These are phyloP conservation scores for Patiria miniata DNA, from an alignment of 35 echinoderm and acorn worm genomes.

Conservation along the genomic window DNA sequence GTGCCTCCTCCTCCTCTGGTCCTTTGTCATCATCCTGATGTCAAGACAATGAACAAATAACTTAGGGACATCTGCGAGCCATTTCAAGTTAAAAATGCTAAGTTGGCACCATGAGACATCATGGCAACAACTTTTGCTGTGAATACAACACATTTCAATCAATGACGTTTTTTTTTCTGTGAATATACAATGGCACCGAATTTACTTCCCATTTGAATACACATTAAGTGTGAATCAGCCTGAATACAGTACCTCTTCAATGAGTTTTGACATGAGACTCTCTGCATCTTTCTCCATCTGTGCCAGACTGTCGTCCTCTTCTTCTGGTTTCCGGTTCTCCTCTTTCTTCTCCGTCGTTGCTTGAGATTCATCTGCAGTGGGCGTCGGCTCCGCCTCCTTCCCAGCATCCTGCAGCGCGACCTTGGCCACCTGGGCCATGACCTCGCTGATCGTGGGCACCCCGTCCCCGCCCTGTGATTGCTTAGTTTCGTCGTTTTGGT, in stretches of 20 bases:
- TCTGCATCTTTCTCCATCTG: constrained; percentile 93
- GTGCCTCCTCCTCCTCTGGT: constrained; percentile 35
- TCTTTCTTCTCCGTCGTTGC: not conserved
- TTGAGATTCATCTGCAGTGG: not conserved
- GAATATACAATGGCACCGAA: too few species aligned
- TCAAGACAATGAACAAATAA: not conserved
- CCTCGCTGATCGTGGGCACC: constrained; percentile 15
- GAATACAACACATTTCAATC: too few species aligned
- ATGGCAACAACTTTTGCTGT: too few species aligned
- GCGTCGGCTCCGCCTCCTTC: not conserved
- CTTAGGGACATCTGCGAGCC: not conserved
- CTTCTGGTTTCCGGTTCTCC: constrained; percentile 15
- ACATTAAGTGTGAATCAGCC: not conserved
- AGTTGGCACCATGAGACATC: too few species aligned
- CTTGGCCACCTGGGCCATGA: not conserved
- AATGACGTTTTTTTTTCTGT: too few species aligned
- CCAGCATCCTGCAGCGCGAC: not conserved
- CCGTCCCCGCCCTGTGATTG: not conserved
- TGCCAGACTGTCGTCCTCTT: constrained; percentile 85
- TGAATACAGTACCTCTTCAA: constrained; percentile 42
- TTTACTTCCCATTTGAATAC: too few species aligned
- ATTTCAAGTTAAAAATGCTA: too few species aligned
- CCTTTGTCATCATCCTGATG: constrained; percentile 81
- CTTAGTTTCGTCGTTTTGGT: constrained; percentile 16
- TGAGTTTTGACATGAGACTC: constrained; percentile 79